These are phyloP conservation scores for Rafetus swinhoei DNA, from an alignment of 2,113 vertebrate species.

Conservation along the genomic window DNA sequence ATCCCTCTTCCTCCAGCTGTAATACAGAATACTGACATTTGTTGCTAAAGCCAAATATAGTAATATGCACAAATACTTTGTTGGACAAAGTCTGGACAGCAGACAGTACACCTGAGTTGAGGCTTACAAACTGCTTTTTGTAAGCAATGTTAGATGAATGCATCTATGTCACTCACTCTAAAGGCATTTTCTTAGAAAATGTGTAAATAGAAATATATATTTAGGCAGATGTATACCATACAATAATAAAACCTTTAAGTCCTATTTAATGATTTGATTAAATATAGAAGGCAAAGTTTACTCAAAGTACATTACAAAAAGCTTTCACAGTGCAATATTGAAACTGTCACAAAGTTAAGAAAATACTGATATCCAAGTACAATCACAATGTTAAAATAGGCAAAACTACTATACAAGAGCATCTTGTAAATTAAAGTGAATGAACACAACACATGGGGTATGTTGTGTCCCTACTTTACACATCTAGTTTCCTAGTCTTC, in stretches of 20 bases:
- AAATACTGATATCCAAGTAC: slow-evolving; percentile 87
- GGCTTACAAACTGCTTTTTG: slow-evolving; percentile 74
- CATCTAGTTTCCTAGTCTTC: slow-evolving; percentile 65
- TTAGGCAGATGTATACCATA: slow-evolving; percentile 78
- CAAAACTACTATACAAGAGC: slow-evolving; percentile 82
- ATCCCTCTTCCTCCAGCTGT: not conserved
- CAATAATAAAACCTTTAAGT: slow-evolving; percentile 78
- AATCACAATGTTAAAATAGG: slow-evolving; percentile 84
- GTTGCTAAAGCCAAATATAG: slow-evolving; percentile 14
- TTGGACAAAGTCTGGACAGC: slow-evolving; percentile 52
- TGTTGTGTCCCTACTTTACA: slow-evolving; percentile 59
- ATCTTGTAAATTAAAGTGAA: slow-evolving; percentile 80
- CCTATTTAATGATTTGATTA: slow-evolving; percentile 81
- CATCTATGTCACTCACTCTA: slow-evolving; percentile 72
- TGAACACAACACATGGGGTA: slow-evolving; percentile 76
- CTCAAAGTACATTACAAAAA: slow-evolving; percentile 85
- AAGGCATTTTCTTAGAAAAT: slow-evolving; percentile 80
- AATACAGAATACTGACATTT: slow-evolving; percentile 18
- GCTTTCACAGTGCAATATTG: slow-evolving; percentile 80
- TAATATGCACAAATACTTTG: slow-evolving; percentile 56
- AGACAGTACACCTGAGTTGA: slow-evolving; percentile 78
- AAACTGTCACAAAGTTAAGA: slow-evolving; percentile 86
- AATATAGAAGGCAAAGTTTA: slow-evolving; percentile 86
- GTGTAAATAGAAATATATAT: slow-evolving; percentile 80
- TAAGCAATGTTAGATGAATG: slow-evolving; percentile 70